phyloP scores from a whole-genome alignment of 2,888 invertebrate species.

The Gymnosoma rotundatum region DNA sequence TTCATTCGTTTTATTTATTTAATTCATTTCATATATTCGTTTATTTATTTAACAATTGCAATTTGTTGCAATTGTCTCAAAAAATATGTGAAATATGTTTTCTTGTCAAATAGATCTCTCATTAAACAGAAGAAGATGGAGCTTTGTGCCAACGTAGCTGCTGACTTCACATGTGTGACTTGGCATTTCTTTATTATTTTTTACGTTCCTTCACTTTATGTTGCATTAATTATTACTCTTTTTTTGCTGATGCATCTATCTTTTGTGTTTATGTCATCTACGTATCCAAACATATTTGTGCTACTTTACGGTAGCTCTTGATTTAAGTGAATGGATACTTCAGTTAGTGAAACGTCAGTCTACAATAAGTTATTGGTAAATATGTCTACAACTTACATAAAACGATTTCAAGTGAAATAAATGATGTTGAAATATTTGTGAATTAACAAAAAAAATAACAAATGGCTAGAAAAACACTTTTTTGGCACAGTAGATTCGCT shows the following conservation, averaged over 20 bases:
- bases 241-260: slow-evolving; percentile 28
- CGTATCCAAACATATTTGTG: slow-evolving; percentile 39
- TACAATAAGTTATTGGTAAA: slow-evolving; percentile 22
- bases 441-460: not conserved
- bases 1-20: not conserved
- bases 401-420: slow-evolving; percentile 48
- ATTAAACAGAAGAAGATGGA: slow-evolving; percentile 13
- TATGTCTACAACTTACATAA: slow-evolving; percentile 31
- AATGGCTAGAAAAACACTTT: not conserved
- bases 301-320: slow-evolving; percentile 62
- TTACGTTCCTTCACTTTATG: slow-evolving; percentile 37
- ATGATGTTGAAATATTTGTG: slow-evolving; percentile 60
- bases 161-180: slow-evolving; percentile 30
- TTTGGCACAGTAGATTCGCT: not conserved
- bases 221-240: slow-evolving; percentile 8
- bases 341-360: not conserved
- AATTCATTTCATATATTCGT: not conserved
- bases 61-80: slow-evolving; percentile 56
- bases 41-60: slow-evolving; percentile 47
- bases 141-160: not conserved
- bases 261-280: slow-evolving; percentile 2
- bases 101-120: slow-evolving; percentile 37
- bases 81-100: slow-evolving; percentile 56
- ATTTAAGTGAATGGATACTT: slow-evolving; percentile 42
- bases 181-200: slow-evolving; percentile 21